Base-by-base conservation (phyloP, 2,113 vertebrate species). In the Quiscalus mexicanus region DNA sequence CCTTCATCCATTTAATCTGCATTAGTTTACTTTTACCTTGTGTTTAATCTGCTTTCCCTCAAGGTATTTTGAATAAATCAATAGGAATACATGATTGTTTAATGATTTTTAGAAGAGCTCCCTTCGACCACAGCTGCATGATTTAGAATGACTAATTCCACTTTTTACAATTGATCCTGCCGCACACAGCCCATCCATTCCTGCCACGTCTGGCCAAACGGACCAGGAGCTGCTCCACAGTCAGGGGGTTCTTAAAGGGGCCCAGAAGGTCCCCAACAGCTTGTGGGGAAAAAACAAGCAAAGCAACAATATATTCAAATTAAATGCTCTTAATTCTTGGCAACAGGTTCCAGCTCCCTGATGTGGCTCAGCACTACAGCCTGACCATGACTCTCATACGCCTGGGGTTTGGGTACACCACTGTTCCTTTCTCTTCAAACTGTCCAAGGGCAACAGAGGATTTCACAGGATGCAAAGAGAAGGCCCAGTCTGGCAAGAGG, bases 31-130 rank as follows among this genome's bases (percentile, higher is more conserved):
- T 99, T 99, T 98, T 98, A 98, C 98, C 98, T 97, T 98, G 98
- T 98, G 98, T 99, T 99, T 99, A 99, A 99, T 99, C 99, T 99
- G 99, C 99, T 99, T 99, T 98, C 98, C 98, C 97, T 99, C 98
- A 99, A 99, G 99, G 98, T 99, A 99, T 99, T 99, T 99, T 99
- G 99, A 99, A 99, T 99, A 99, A 99, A 99, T 99, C 99, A 99
- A 99, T 99, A 98, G 98, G 98, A 99, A 99, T 99, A 99, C 99
- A 99, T 99, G 99, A 99, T 99, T 99, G 99, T 99, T 99, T 99
- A 99, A 99, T 99, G 99, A 99, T 99, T 99, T 99, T 98, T 98
- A 98, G 98, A 99, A 99, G 98, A 98, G 99, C 98, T 98, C 98
- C 98, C 98, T 99, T 99, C 98, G 98, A 99, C 98, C 99, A 99